Conservation (phyloP, 2,113 vertebrate genomes). For the Campylorhamphus procurvoides region DNA sequence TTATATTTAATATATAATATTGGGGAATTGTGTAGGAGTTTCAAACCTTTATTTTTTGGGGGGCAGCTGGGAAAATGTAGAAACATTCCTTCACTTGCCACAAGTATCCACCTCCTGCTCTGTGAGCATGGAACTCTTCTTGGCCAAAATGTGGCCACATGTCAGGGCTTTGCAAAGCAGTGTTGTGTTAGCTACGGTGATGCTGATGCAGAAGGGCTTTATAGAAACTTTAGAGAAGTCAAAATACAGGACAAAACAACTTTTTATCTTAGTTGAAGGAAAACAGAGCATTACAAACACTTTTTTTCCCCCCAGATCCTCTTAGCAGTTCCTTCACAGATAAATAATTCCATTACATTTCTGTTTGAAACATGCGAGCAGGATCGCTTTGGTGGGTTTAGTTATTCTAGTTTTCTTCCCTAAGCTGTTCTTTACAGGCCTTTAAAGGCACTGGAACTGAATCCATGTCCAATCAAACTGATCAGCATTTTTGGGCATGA, state of each 20-base stretch:
- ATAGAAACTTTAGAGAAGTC: background rate
- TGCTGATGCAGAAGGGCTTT: background rate
- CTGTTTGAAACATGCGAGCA: background rate
- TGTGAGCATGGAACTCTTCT: background rate
- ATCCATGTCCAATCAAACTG: background rate
- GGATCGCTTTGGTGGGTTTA: background rate
- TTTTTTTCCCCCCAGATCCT: background rate
- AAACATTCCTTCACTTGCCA: background rate
- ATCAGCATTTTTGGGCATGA: background rate
- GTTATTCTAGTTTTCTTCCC: background rate
- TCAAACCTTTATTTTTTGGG: background rate
- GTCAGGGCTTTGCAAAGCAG: background rate
- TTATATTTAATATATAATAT: too few relatives aligned
- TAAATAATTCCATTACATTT: background rate
- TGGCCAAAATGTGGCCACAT: rapidly evolving
- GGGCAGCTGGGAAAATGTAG: background rate
- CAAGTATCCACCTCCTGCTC: background rate
- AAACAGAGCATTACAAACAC: background rate
- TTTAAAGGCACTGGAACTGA: background rate
- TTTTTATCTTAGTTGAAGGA: background rate
- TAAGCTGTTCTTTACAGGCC: background rate
- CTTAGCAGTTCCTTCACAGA: background rate
- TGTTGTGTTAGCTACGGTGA: background rate
- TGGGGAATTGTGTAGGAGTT: background rate
- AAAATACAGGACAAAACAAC: background rate